Conservation (phyloP, 2,888 invertebrate genomes). For the Dyspetes luteomarginatus region DNA sequence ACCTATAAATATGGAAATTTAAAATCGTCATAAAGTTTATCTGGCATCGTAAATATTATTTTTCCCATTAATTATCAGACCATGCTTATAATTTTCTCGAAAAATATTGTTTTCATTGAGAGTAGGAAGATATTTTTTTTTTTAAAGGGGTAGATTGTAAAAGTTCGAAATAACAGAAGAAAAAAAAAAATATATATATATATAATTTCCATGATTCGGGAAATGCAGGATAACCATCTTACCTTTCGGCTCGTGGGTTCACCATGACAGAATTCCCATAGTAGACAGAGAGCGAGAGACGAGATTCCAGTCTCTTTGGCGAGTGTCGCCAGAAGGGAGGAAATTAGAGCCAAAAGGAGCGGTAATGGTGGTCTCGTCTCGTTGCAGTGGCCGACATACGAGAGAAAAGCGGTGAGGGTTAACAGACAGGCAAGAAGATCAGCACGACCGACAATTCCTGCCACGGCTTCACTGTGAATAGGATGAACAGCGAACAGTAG, state of each 20-base stretch:
- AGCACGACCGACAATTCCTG: conserved; percentile 97
- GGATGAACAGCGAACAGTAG: conserved; percentile 97
- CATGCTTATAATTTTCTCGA: too few species aligned
- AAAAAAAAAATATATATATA: too few species aligned
- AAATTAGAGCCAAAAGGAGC: conserved; percentile 83
- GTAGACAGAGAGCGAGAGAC: conserved; percentile 94
- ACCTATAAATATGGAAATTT: too few species aligned
- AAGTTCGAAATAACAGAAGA: too few species aligned
- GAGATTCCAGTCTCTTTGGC: conserved; percentile 98
- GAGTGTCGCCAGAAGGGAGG: conserved; percentile 91
- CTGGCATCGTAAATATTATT: too few species aligned
- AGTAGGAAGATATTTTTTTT: too few species aligned
- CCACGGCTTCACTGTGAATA: conserved; percentile 98
- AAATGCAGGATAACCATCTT: conserved; percentile 51
- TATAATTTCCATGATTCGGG: background rate
- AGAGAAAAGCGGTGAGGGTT: conserved; percentile 93
- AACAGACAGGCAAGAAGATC: conserved; percentile 96
- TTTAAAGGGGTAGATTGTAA: too few species aligned
- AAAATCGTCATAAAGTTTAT: too few species aligned
- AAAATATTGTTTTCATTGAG: background rate
- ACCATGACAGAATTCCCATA: conserved; percentile 90
- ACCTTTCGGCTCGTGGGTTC: conserved; percentile 80
- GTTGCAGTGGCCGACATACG: conserved; percentile 90
- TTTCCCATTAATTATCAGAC: too few species aligned
- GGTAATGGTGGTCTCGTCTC: conserved; percentile 77